These are phyloP conservation scores for Dipodomys ordii DNA, from an alignment of 2,113 vertebrate species.

Conservation along the genomic window DNA sequence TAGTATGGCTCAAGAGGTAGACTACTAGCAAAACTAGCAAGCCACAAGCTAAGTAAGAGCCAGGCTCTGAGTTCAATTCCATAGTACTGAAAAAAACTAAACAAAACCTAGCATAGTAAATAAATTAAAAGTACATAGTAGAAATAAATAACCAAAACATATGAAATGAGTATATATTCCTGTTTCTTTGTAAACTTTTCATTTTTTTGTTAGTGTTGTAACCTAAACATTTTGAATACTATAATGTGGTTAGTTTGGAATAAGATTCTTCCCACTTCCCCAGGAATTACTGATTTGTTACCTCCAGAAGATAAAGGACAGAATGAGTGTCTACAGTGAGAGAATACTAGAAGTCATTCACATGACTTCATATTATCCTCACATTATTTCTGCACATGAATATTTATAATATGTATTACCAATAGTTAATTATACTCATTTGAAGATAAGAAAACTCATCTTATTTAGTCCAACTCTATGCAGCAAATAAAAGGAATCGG, in stretches of 20 bases:
- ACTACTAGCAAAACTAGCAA: too few relatives aligned
- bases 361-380: background rate
- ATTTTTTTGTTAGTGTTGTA: background rate
- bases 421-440: conserved; percentile 32
- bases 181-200: background rate
- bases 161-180: background rate
- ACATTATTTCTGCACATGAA: conserved; percentile 43
- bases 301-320: background rate
- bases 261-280: background rate
- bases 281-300: background rate
- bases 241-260: background rate
- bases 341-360: background rate
- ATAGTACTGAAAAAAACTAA: too few relatives aligned
- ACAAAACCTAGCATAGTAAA: background rate
- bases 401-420: conserved; percentile 19
- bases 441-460: conserved; percentile 38
- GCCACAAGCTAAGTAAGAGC: too few relatives aligned
- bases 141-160: conserved; percentile 12
- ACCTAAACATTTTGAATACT: background rate
- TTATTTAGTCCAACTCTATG: background rate
- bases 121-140: background rate
- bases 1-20: background rate
- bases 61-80: too few relatives aligned
- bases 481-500: conserved; percentile 47
- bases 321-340: background rate